Percentiles rank a stretch among this genome's conserved stretches.
Conservation (phyloP, 2,113 vertebrate species). For the Uropsilus gracilis region DNA sequence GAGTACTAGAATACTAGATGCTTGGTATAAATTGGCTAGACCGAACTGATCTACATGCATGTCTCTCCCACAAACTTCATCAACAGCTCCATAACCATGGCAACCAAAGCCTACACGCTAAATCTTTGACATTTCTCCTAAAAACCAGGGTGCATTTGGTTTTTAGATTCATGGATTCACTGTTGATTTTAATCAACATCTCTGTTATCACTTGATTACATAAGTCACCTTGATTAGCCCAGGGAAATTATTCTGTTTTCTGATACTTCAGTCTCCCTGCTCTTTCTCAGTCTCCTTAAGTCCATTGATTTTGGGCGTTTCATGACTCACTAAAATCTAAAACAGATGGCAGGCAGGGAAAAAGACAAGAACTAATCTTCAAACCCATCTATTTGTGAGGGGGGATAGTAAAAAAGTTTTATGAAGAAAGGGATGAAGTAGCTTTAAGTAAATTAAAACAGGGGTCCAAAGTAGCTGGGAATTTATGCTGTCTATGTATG, state of each 20-base stretch:
- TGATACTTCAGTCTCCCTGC: background rate
- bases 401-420: conserved; percentile 46
- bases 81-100: background rate
- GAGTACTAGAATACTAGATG: accelerated
- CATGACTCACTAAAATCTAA: background rate
- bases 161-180: background rate
- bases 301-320: background rate
- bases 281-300: background rate
- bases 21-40: background rate
- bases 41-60: background rate
- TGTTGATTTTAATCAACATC: background rate
- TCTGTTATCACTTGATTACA: background rate
- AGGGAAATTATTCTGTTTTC: background rate
- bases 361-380: conserved; percentile 17
- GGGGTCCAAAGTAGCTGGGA: background rate
- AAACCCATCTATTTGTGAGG: background rate
- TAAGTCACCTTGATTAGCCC: background rate
- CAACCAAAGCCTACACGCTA: background rate
- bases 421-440: background rate
- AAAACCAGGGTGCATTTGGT: background rate
- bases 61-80: background rate
- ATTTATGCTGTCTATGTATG: background rate
- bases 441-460: conserved; percentile 26
- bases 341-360: conserved; percentile 38
- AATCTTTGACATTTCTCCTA: background rate